Conservation (phyloP, 2,113 vertebrate genomes). For the Ictalurus punctatus region DNA sequence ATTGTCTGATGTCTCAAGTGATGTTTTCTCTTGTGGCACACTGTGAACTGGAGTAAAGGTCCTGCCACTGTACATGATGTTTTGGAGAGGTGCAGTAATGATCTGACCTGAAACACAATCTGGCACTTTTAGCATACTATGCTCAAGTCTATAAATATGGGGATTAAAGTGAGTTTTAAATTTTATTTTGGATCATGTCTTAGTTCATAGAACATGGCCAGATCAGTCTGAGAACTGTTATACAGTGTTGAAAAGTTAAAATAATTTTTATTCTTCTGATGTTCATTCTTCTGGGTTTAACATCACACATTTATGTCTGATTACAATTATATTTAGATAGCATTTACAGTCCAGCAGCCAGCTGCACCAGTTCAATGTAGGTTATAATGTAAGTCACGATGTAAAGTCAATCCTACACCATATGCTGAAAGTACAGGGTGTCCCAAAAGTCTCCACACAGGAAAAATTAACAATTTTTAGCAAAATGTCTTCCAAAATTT, state of each 20-base stretch:
- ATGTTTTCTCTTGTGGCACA: background rate
- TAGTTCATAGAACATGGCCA: background rate
- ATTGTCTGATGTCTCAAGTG: background rate
- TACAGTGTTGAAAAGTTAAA: background rate
- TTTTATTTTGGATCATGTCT: background rate
- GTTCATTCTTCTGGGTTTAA: background rate
- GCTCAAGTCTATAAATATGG: background rate
- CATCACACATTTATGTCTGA: background rate
- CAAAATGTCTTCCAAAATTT: no score
- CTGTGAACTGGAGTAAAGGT: background rate
- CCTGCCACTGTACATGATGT: constrained; percentile 38
- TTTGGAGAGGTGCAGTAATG: constrained; percentile 46
- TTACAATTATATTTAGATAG: background rate
- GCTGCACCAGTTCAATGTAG: background rate
- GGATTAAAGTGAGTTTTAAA: background rate
- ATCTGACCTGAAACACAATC: constrained; percentile 58
- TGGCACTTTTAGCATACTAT: background rate
- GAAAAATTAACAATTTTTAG: no score
- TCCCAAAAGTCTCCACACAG: no score
- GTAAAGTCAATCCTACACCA: background rate
- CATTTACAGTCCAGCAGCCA: background rate
- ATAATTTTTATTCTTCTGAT: background rate
- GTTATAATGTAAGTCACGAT: background rate
- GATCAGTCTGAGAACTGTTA: background rate
- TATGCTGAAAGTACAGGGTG: background rate